phyloP scores from a whole-genome alignment of 2,888 invertebrate species.

The Tipula vernalis region DNA sequence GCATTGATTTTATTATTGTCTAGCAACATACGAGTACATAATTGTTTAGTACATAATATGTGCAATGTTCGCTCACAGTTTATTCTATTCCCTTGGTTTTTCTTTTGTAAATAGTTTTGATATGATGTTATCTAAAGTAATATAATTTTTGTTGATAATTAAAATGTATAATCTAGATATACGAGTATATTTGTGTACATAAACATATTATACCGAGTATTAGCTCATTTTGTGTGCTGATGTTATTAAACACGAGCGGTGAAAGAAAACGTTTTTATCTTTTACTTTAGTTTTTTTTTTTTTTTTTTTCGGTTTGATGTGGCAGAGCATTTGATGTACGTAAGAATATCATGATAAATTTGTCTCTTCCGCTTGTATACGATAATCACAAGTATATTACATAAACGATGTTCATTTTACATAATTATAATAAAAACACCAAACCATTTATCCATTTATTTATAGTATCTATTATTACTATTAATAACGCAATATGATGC shows the following conservation, averaged over 20 bases:
- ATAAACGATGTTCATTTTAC: no score
- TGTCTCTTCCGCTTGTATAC: not conserved
- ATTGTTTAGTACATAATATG: not conserved
- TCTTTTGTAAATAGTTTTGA: not conserved
- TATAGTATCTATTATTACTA: no score
- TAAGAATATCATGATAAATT: not conserved
- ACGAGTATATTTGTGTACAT: not conserved
- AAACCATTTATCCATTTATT: no score
- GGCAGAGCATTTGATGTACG: not conserved
- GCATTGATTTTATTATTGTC: not conserved
- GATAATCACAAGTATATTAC: no score
- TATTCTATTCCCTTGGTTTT: not conserved
- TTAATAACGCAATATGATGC: no score
- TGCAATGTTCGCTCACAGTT: not conserved
- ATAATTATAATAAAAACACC: no score
- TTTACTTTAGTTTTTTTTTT: no score
- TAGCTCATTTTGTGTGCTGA: not conserved
- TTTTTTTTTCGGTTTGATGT: not conserved
- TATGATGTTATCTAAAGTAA: not conserved
- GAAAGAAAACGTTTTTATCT: not conserved
- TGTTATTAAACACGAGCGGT: not conserved
- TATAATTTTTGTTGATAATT: conserved; percentile 4
- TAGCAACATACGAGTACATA: not conserved
- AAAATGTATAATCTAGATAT: not conserved
- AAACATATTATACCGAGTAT: not conserved